Conservation (phyloP, 2,797 vertebrate species). For the Xiphophorus birchmanni region DNA sequence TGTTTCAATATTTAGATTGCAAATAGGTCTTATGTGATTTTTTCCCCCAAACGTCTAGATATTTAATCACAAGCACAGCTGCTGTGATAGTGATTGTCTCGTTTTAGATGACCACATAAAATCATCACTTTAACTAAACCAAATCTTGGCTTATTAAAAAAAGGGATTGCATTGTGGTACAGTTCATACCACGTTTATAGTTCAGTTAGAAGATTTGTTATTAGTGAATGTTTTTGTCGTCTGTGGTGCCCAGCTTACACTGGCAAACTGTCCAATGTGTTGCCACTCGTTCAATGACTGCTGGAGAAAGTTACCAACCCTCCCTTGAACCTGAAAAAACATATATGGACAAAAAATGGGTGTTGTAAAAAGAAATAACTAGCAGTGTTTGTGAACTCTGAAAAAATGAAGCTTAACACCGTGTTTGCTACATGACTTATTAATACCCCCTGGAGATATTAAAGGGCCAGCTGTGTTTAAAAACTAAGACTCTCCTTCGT, state of each 20-base stretch:
- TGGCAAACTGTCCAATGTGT: background rate
- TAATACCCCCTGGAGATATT: background rate
- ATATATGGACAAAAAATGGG: background rate
- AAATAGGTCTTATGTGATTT: background rate
- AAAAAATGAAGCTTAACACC: background rate
- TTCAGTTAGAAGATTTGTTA: background rate
- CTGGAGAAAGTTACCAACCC: background rate
- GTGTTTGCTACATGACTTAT: background rate
- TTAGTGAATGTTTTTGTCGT: background rate
- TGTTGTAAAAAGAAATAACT: background rate
- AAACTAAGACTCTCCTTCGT: background rate
- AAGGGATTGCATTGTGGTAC: background rate
- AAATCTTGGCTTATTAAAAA: background rate
- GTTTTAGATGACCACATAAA: background rate
- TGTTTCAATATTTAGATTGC: background rate
- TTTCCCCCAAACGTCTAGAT: background rate
- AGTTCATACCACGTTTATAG: background rate
- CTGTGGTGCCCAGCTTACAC: background rate
- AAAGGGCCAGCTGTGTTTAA: background rate
- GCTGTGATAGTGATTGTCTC: background rate
- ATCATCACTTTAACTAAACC: background rate
- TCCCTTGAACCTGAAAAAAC: background rate
- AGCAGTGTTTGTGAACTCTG: background rate
- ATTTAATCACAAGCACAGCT: background rate
- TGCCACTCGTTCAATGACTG: background rate